These are phyloP conservation scores for Eurois occulta DNA, from an alignment of 2,888 invertebrate genomes.

Conservation along the genomic window DNA sequence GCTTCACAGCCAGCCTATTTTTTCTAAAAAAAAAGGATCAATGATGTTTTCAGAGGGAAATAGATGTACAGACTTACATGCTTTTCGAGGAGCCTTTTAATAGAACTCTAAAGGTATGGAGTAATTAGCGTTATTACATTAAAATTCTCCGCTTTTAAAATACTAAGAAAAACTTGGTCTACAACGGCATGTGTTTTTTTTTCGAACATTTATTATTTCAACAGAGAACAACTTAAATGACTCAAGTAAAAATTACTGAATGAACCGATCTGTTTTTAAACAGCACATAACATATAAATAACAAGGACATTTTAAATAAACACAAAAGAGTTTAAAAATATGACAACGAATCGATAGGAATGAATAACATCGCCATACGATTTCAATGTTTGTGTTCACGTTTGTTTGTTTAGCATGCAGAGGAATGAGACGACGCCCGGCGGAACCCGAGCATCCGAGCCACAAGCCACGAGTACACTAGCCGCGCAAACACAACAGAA, in stretches of 20 bases:
- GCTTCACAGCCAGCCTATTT: slow-evolving; percentile 72
- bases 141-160: not conserved
- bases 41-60: slow-evolving; percentile 71
- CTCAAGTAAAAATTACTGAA: not conserved
- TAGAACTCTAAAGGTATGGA: slow-evolving; percentile 37
- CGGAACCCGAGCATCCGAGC: slow-evolving; percentile 66
- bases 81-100: slow-evolving; percentile 56
- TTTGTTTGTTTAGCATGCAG: slow-evolving; percentile 83
- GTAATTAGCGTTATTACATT: slow-evolving; percentile 34
- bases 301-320: slow-evolving; percentile 58
- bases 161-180: not conserved
- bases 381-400: slow-evolving; percentile 82
- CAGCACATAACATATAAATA: slow-evolving; percentile 39
- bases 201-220: not conserved
- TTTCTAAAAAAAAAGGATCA: slow-evolving; percentile 67
- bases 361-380: slow-evolving; percentile 81
- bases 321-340: slow-evolving; percentile 65
- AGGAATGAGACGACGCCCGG: slow-evolving; percentile 76
- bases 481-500: slow-evolving; percentile 78
- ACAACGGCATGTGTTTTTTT: not conserved
- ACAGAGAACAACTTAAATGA: too few relatives aligned
- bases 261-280: slow-evolving; percentile 32
- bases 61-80: slow-evolving; percentile 60
- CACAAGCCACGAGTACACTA: slow-evolving; percentile 54
- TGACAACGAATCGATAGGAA: slow-evolving; percentile 79